These are phyloP conservation scores for Psilopogon haemacephalus DNA, from an alignment of 2,113 vertebrate species.

Conservation along the genomic window DNA sequence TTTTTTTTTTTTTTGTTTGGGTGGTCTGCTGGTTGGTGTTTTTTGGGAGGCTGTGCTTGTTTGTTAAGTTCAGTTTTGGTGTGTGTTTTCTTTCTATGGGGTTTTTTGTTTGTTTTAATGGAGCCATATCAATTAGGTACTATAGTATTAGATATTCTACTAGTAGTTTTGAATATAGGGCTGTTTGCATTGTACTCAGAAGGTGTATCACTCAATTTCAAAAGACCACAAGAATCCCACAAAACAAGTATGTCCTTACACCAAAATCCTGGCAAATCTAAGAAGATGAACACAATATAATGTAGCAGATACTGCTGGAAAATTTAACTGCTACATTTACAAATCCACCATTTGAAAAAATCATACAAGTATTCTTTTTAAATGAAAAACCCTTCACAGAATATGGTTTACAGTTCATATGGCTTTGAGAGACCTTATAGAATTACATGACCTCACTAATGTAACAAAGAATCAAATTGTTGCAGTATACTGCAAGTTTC, in stretches of 20 bases:
- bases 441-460: background rate
- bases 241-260: background rate
- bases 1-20: no score
- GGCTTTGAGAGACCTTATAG: background rate
- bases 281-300: background rate
- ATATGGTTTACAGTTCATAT: background rate
- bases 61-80: no score
- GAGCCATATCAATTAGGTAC: background rate
- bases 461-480: background rate
- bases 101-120: background rate
- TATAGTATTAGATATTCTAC: background rate
- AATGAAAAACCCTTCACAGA: background rate
- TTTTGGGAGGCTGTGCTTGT: no score
- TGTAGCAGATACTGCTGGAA: background rate
- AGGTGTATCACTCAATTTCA: background rate
- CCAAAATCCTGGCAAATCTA: background rate
- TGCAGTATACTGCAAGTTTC: background rate
- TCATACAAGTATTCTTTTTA: accelerated
- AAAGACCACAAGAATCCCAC: background rate
- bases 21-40: no score
- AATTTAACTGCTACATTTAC: background rate
- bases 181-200: background rate
- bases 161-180: background rate
- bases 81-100: no score
- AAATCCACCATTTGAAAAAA: background rate